A percentile compares a stretch with the other conserved stretches of the same genome.
These are phyloP conservation scores for Bradypus variegatus DNA, from an alignment of 2,797 vertebrate genomes.

Conservation along the genomic window DNA sequence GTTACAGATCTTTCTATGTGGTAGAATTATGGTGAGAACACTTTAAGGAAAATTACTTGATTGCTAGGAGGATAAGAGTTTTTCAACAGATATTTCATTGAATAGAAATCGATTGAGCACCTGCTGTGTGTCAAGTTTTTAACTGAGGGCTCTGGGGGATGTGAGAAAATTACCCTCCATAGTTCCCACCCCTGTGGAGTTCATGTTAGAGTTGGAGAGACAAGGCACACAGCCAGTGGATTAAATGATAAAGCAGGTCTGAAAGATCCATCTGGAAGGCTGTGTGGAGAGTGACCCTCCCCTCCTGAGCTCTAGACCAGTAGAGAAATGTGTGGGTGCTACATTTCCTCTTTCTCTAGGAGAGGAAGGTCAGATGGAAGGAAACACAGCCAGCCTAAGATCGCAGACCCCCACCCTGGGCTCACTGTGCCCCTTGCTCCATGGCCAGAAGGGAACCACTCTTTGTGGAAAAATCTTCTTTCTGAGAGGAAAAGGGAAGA, in stretches of 20 bases:
- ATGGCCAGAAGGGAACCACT: background rate
- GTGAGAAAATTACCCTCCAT: slow-evolving; percentile 21
- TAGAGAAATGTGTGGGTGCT: background rate
- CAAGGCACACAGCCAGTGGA: background rate
- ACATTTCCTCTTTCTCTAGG: background rate
- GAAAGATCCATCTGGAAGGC: background rate
- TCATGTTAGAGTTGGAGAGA: background rate
- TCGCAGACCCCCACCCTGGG: background rate
- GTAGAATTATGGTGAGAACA: slow-evolving; percentile 52
- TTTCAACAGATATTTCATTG: slow-evolving; percentile 58
- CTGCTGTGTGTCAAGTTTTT: slow-evolving; percentile 17
- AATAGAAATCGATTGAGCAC: slow-evolving; percentile 23
- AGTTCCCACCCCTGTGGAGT: background rate
- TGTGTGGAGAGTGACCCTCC: background rate
- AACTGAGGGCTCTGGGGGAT: background rate
- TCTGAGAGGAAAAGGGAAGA: slow-evolving; percentile 5
- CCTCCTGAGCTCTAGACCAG: background rate
- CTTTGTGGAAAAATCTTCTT: background rate
- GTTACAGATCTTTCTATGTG: slow-evolving; percentile 57
- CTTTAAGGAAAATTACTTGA: slow-evolving; percentile 57
- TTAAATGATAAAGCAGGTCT: slow-evolving; percentile 11
- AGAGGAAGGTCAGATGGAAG: background rate
- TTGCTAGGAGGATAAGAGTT: slow-evolving; percentile 38
- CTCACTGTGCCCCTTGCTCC: background rate
- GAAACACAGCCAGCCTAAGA: background rate